These are phyloP conservation scores for Molanna angustata DNA, from an alignment of 2,888 invertebrate species.

Conservation along the genomic window DNA sequence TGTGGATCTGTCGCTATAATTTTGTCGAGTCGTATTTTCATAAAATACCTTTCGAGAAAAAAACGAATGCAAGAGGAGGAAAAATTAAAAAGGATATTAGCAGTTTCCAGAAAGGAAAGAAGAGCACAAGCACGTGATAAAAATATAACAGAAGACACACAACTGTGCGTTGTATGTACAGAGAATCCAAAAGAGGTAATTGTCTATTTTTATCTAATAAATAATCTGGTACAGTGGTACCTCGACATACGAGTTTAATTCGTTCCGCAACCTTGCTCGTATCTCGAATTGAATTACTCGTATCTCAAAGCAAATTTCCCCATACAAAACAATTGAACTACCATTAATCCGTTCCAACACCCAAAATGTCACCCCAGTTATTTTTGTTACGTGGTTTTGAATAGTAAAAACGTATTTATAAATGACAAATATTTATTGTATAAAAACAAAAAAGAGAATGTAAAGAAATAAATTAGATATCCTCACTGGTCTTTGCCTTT, in stretches of 20 bases:
- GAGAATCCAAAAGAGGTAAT: conserved; percentile 76
- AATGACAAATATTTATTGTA: too few species aligned
- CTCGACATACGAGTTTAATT: background rate
- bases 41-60: conserved; percentile 51
- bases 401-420: too few species aligned
- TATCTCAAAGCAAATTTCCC: background rate
- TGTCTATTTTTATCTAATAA: conserved; percentile 11
- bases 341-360: background rate
- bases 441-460: too few species aligned
- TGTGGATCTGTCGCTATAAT: conserved; percentile 56
- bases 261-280: background rate
- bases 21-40: conserved; percentile 52
- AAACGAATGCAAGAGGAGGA: conserved; percentile 57
- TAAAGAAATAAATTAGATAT: too few species aligned
- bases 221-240: background rate
- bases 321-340: background rate
- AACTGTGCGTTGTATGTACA: conserved; percentile 82
- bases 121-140: conserved; percentile 62
- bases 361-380: too few species aligned
- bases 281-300: background rate
- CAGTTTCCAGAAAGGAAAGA: conserved; percentile 63
- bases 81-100: conserved; percentile 59
- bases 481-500: too few species aligned
- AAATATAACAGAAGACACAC: conserved; percentile 58
- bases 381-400: too few species aligned